phyloP scores from a whole-genome alignment of 2,113 vertebrate species.

The Cephalopterus ornatus region DNA sequence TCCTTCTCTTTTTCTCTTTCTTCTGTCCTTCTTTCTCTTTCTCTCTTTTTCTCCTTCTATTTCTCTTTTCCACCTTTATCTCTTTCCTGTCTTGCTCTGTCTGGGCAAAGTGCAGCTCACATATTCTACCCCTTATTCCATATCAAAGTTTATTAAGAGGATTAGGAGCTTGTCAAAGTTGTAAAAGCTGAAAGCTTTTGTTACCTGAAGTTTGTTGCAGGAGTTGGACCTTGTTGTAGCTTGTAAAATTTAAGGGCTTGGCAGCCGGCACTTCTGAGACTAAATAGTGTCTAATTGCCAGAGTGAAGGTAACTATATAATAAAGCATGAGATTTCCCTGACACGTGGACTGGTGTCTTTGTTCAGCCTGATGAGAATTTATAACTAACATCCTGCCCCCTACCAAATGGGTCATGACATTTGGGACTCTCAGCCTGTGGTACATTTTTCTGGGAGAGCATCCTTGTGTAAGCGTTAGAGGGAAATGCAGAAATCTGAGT shows the following conservation, averaged over 20 bases:
- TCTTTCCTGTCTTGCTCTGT: not conserved
- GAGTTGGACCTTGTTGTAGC: not conserved
- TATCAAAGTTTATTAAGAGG: not conserved
- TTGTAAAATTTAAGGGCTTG: not conserved
- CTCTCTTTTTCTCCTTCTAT: not conserved
- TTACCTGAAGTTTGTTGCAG: not conserved
- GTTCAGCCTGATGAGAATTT: not conserved
- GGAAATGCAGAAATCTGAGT: not conserved
- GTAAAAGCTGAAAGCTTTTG: not conserved
- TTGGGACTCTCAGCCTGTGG: accelerated
- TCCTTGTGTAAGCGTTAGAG: not conserved
- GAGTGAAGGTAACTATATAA: not conserved
- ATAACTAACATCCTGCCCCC: not conserved
- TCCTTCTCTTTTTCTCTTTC: no score
- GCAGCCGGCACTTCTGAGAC: not conserved
- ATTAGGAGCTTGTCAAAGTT: not conserved
- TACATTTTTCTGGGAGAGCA: not conserved
- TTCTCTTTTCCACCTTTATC: no score
- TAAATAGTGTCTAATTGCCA: not conserved
- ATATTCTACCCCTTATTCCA: not conserved
- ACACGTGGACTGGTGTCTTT: accelerated
- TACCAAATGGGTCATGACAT: not conserved
- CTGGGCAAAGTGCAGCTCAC: no score
- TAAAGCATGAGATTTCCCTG: not conserved
- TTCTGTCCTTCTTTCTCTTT: not conserved